Evolutionary conservation across 2,113 vertebrate genomes (phyloP).

Genomic region (Ictalurus furcatus): DNA sequence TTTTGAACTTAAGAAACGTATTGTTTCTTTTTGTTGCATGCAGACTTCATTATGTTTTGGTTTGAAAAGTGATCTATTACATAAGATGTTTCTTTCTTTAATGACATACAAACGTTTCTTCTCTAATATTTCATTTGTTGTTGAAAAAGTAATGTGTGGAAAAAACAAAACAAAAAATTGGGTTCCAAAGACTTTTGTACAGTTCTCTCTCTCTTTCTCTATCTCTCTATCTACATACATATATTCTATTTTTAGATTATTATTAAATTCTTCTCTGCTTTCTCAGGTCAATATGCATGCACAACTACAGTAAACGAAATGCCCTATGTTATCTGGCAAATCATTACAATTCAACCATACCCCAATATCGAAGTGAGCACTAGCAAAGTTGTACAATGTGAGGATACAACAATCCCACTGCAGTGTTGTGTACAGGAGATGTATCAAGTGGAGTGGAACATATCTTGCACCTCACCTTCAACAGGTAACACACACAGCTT

Average conservation of each 20-base stretch:
- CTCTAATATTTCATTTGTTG: too few relatives aligned
- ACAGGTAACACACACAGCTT: background rate
- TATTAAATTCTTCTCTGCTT: background rate
- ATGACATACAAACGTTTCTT: too few relatives aligned
- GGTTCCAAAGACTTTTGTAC: too few relatives aligned
- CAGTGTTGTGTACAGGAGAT: background rate
- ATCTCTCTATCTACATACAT: too few relatives aligned
- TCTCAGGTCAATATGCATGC: conserved; percentile 63
- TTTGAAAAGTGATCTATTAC: too few relatives aligned
- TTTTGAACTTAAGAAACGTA: too few relatives aligned
- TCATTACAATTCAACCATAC: conserved; percentile 42
- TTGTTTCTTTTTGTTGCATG: too few relatives aligned
- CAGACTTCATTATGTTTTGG: too few relatives aligned
- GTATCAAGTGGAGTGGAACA: background rate
- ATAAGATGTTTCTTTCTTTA: too few relatives aligned
- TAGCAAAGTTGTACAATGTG: background rate
- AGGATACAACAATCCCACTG: background rate
- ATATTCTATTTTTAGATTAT: background rate
- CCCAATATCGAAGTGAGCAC: conserved; percentile 50
- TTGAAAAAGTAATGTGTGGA: too few relatives aligned
- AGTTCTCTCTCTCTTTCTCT: too few relatives aligned
- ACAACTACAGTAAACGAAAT: background rate
- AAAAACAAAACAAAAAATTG: too few relatives aligned
- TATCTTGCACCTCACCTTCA: background rate
- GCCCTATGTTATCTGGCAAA: conserved; percentile 44